A percentile compares a stretch with the other conserved stretches of the same genome.
phyloP scores from a whole-genome alignment of 2,888 invertebrate genomes.

The Callimorpha dominula region DNA sequence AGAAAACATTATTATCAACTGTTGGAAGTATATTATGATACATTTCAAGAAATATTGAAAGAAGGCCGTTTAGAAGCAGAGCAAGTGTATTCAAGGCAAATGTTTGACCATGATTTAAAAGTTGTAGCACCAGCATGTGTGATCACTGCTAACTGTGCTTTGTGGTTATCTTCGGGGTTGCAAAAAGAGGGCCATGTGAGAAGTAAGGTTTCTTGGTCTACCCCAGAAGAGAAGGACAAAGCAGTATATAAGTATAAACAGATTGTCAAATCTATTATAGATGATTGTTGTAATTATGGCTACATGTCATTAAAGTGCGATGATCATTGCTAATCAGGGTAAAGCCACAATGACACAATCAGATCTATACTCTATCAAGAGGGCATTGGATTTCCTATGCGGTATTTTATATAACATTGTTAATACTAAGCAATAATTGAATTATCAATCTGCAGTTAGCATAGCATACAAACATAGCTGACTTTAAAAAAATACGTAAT shows the following conservation, averaged over 20 bases:
- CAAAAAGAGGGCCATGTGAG: conserved; percentile 79
- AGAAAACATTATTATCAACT: conserved; percentile 57
- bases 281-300: conserved; percentile 69
- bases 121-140: conserved; percentile 72
- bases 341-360: no score
- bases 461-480: no score
- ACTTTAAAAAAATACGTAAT: no score
- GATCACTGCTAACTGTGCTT: conserved; percentile 76
- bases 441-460: no score
- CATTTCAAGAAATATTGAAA: conserved; percentile 58
- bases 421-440: no score
- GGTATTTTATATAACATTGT: no score
- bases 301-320: conserved; percentile 47
- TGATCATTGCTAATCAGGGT: not conserved
- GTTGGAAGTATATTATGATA: conserved; percentile 67
- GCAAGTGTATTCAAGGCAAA: conserved; percentile 60
- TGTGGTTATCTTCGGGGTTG: conserved; percentile 75
- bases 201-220: conserved; percentile 66
- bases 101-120: conserved; percentile 69
- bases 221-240: conserved; percentile 59
- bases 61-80: conserved; percentile 53
- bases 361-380: no score
- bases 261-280: conserved; percentile 67
- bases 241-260: conserved; percentile 66
- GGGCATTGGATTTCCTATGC: no score